Base-by-base conservation (phyloP, 2,113 vertebrate species). In the Passer montanus region DNA sequence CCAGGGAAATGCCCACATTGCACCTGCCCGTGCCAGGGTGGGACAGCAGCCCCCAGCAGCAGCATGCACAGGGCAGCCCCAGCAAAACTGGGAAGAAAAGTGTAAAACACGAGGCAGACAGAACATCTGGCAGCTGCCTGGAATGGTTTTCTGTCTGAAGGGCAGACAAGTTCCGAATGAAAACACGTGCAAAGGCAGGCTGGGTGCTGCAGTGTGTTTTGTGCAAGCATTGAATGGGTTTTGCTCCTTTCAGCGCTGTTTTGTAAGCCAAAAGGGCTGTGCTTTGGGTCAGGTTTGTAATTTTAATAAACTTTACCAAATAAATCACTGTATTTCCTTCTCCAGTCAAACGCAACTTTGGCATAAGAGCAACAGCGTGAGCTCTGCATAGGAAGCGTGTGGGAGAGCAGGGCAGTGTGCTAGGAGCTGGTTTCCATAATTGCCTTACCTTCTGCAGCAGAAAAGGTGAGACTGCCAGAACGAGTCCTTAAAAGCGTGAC, bases 71-170 rank as follows among this genome's bases (percentile, higher is more conserved):
- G 95, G 95, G 84, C 92, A 53, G 79, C 74, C 55, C 5, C 50
- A 77, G 50, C 95, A 58, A 70, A 86, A 0, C 53, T 11, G 83
- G 96, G 93, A 95, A 89, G 95, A 94, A 56, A 97, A 97, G 64
- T 96, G 96, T 96, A 89, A 95, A 97, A 96, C 94, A 95, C 58
- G 20, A 53, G 88, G 68, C 98, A 98, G 98, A 98, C 98, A 97
- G 94, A 98, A 98, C 97, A 97, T 97, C 97, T 98, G 98, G 98
- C 97, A 97, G 97, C 97, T 62, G 97, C 97, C 96, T 97, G 94
- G 94, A 97, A 98, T 97, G 98, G 89, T 95, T 98, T 44, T 96
- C 28, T 97, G 98, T 98, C 98, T 98, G 97, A 91, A 97, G 96
- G 97, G 89, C 93, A 96, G 97, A 96, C 94, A 50, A 41, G 87